These are phyloP conservation scores for Fregata magnificens DNA, from an alignment of 2,113 vertebrate species.

Conservation along the genomic window DNA sequence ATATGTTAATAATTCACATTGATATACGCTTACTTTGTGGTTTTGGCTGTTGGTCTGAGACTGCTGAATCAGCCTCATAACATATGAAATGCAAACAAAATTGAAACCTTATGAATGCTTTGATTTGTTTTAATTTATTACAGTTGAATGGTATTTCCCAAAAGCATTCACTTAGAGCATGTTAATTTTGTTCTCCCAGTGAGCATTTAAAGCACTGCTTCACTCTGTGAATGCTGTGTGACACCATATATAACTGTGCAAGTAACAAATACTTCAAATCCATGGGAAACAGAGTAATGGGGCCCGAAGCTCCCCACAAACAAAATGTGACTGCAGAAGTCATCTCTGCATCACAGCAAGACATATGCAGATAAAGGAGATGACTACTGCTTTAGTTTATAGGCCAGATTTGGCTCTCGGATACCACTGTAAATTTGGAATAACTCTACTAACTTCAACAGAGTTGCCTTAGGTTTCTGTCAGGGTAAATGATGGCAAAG, in stretches of 20 bases:
- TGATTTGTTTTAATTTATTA: not conserved
- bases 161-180: not conserved
- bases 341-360: not conserved
- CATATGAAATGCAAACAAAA: not conserved
- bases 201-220: not conserved
- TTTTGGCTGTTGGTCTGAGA: not conserved
- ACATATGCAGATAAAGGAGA: not conserved
- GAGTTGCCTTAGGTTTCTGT: not conserved
- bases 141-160: not conserved
- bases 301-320: not conserved
- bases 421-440: not conserved
- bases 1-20: not conserved
- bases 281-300: not conserved
- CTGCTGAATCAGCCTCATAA: not conserved
- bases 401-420: not conserved
- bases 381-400: not conserved
- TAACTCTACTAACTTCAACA: not conserved
- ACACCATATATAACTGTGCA: not conserved
- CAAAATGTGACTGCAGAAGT: not conserved
- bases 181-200: not conserved
- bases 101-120: not conserved
- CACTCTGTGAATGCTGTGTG: not conserved
- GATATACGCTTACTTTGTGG: not conserved
- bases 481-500: not conserved
- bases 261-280: not conserved